Evolutionary conservation across 2,797 vertebrate species (phyloP).

Genomic region (Pagetopsis macropterus): DNA sequence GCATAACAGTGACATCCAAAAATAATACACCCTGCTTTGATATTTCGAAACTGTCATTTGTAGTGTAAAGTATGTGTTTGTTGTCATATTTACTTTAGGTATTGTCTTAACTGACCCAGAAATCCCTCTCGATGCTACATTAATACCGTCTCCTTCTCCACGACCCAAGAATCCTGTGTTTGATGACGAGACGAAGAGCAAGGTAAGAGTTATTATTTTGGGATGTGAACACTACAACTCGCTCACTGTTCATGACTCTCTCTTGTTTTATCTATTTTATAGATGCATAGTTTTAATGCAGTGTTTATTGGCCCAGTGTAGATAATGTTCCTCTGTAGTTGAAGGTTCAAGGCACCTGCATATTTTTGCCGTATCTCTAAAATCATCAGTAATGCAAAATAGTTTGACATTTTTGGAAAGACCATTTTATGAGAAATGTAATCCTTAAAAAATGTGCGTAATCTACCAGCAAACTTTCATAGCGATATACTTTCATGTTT

Average conservation of each 20-base stretch:
- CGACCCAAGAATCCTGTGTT: slow-evolving; percentile 93
- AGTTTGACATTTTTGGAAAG: neutral
- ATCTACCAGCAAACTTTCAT: neutral
- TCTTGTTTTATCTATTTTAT: neutral
- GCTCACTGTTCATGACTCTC: too few species aligned
- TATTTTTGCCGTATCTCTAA: neutral
- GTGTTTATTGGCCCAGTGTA: neutral
- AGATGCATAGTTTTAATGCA: neutral
- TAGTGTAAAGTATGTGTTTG: neutral
- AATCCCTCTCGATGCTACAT: slow-evolving; percentile 87
- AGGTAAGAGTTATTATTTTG: slow-evolving; percentile 79
- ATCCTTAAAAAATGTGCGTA: neutral
- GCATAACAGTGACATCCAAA: neutral
- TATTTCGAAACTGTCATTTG: neutral
- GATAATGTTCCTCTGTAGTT: neutral
- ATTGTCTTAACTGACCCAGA: slow-evolving; percentile 89
- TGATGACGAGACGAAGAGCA: slow-evolving; percentile 94
- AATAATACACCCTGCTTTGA: neutral
- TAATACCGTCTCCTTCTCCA: slow-evolving; percentile 88
- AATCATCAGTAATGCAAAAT: neutral
- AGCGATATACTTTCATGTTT: neutral
- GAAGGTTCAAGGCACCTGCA: neutral
- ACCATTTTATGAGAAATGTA: neutral
- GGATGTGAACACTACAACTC: neutral
- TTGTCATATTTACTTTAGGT: slow-evolving; percentile 77